These are phyloP conservation scores for Drosophila ananassae DNA, from an alignment of 1,140 invertebrate genomes.

Conservation along the genomic window DNA sequence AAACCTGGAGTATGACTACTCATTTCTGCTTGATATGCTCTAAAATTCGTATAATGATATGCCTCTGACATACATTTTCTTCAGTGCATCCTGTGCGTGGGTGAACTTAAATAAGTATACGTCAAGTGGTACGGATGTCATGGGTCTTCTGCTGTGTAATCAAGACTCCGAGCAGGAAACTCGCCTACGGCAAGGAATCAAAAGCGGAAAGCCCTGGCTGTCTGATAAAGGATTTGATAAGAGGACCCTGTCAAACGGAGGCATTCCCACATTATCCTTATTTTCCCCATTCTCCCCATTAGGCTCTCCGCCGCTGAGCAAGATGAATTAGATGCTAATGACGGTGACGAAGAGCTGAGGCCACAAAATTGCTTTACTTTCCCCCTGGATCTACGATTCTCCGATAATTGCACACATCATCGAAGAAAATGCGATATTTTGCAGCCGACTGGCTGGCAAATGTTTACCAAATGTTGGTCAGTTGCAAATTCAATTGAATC, in stretches of 20 bases:
- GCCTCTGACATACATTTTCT: neutral
- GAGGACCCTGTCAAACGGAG: conserved; percentile 16
- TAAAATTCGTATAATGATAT: too few species aligned
- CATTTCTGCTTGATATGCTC: too few species aligned
- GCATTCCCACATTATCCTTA: conserved; percentile 27
- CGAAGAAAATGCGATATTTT: conserved; percentile 7
- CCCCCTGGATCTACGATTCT: neutral
- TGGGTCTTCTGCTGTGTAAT: conserved; percentile 53
- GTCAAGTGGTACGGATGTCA: conserved; percentile 56
- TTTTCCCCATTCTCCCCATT: neutral
- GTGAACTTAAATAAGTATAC: conserved; percentile 59
- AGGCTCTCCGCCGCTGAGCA: neutral
- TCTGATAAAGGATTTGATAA: conserved; percentile 45
- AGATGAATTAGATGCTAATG: conserved; percentile 45
- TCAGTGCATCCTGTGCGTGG: conserved; percentile 19
- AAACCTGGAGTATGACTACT: too few species aligned
- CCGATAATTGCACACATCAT: conserved; percentile 34
- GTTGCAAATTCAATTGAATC: conserved; percentile 28
- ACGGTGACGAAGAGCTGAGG: conserved; percentile 23
- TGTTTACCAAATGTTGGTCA: conserved; percentile 56
- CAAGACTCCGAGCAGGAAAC: conserved; percentile 62
- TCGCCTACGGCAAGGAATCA: conserved; percentile 55
- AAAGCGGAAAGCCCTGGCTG: conserved; percentile 34
- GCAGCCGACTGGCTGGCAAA: conserved; percentile 14
- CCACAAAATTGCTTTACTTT: conserved; percentile 34